Conservation (phyloP, 2,113 vertebrate species). For the Tiliqua scincoides region DNA sequence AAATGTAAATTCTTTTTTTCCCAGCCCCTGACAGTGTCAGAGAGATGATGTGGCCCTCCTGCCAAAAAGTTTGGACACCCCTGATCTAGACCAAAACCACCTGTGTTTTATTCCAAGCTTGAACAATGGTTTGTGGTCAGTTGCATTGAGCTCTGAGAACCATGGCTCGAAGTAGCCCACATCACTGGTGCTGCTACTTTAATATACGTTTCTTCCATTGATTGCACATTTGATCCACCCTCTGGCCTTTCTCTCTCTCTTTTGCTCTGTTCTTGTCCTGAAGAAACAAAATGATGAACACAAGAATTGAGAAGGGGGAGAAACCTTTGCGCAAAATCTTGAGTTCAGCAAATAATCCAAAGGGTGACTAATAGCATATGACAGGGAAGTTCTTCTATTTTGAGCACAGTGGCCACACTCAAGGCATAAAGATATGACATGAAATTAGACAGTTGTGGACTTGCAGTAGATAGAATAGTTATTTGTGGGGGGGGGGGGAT, state of each 20-base stretch:
- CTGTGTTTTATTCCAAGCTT: background rate
- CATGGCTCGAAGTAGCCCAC: background rate
- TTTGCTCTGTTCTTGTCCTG: slow-evolving; percentile 48
- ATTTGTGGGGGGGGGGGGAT: background rate
- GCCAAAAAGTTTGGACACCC: no score
- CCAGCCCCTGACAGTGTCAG: no score
- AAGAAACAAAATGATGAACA: slow-evolving; percentile 42
- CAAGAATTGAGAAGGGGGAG: background rate
- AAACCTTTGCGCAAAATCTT: slow-evolving; percentile 43
- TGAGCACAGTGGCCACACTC: slow-evolving; percentile 33
- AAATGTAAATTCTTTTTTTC: no score
- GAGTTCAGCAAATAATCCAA: slow-evolving; percentile 53
- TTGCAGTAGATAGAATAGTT: accelerated
- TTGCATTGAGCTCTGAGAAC: background rate
- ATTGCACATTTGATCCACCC: slow-evolving; percentile 43
- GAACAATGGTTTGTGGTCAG: background rate
- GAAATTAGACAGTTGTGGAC: slow-evolving; percentile 34
- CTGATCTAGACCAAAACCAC: no score
- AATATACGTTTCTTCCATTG: background rate
- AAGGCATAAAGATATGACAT: slow-evolving; percentile 39
- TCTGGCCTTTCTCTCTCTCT: slow-evolving; percentile 21
- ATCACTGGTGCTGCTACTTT: background rate
- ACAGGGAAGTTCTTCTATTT: slow-evolving; percentile 53
- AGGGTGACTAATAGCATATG: slow-evolving; percentile 61
- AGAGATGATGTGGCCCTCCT: no score